Evolutionary conservation across 2,888 invertebrate species (phyloP).

Genomic region (Agapostemon virescens): DNA sequence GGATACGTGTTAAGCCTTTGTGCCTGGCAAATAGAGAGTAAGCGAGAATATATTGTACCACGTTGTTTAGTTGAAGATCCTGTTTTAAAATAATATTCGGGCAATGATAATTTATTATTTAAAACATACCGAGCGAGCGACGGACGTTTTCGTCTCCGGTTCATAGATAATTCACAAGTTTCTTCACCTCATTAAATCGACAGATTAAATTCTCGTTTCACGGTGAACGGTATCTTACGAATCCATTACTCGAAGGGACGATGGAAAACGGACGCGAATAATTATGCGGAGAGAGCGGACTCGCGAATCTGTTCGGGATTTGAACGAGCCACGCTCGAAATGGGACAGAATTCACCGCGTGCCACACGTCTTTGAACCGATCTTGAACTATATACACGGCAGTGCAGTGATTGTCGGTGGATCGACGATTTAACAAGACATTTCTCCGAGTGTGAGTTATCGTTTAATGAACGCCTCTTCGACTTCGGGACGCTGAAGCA

Average conservation of each 20-base stretch:
- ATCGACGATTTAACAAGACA: slow-evolving; percentile 70
- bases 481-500: slow-evolving; percentile 69
- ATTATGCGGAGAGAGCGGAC: slow-evolving; percentile 33
- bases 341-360: slow-evolving; percentile 28
- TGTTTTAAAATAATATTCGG: not conserved
- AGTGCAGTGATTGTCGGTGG: slow-evolving; percentile 60
- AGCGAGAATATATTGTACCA: too few relatives aligned
- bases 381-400: slow-evolving; percentile 28
- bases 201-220: slow-evolving; percentile 35
- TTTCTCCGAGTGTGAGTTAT: slow-evolving; percentile 74
- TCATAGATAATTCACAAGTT: not conserved
- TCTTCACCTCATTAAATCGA: not conserved
- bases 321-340: slow-evolving; percentile 30
- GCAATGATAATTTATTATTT: not conserved
- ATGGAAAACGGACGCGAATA: slow-evolving; percentile 37
- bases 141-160: not conserved
- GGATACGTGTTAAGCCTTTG: not conserved
- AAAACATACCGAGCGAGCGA: not conserved
- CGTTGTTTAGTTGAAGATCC: not conserved
- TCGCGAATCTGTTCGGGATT: not conserved
- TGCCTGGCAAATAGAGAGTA: not conserved
- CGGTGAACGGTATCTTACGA: not conserved
- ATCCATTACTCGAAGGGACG: slow-evolving; percentile 21
- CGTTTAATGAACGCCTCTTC: slow-evolving; percentile 77
- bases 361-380: slow-evolving; percentile 40